Evolutionary conservation across 1,140 invertebrate species (phyloP), one percentile per base, ranked within the genome.

Genomic region (Caenorhabditis latens): DNA sequence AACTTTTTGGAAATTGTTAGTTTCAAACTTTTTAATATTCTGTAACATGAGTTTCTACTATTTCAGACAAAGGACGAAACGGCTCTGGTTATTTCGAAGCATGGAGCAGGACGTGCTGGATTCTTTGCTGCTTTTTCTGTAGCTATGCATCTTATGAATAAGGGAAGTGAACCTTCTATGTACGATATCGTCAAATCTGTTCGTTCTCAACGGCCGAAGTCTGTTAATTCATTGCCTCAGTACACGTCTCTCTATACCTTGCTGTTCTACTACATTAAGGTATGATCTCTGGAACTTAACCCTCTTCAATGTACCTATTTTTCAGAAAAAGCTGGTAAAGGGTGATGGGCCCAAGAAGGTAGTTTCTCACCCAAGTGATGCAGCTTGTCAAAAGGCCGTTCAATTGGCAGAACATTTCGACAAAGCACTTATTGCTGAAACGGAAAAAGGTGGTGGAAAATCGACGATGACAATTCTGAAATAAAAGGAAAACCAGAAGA

Each of bases 101-200:
- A 61, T 32, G 58, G 58, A 61, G 58, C 58, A n/a, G 58, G 58
- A n/a, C 58, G 58, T n/a, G 58, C 58, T n/a, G 58, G 58, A 61
- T 61, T n/a, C 4, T 61, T 61, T n/a, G 9, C n/a, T n/a, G 58
- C 58, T 4, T 61, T 61, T 2, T 21, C 58, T 61, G 58, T 61
- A 6, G 24, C 24, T 61, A n/a, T 61, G 9, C 9, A n/a, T 19
- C 19, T n/a, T n/a, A n/a, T 61, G 58, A 32, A 61, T n/a, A 61
- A 61, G n/a, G 24, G 14, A 8, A n/a, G 9, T 11, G 19, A n/a
- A n/a, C 58, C 58, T 4, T 61, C n/a, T 11, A 16, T 61, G 16
- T 61, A 21, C n/a, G 58, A 61, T 11, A 61, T 61, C 24, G 58
- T 61, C 58, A 61, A 61, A 32, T 14, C 58, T n/a, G 2, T 61